Conservation (phyloP, 2,888 invertebrate genomes). For the Pammene fasciana region DNA sequence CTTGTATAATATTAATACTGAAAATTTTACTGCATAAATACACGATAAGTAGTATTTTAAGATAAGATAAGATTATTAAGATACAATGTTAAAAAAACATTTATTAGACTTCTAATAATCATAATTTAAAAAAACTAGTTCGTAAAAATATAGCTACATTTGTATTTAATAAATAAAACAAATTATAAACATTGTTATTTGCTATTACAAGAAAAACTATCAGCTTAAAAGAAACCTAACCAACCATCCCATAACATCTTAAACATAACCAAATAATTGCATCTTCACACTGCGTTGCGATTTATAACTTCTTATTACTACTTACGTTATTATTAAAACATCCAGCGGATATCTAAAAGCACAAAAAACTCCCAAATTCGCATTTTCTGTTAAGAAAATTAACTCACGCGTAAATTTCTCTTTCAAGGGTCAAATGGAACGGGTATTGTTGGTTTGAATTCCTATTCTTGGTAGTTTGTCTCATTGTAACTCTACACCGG, state of each 20-base stretch:
- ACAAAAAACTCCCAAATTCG: slow-evolving; percentile 50
- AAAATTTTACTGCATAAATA: too few species aligned
- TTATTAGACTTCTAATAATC: too few species aligned
- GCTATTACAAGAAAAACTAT: slow-evolving; percentile 21
- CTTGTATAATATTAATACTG: too few species aligned
- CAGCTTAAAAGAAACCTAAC: slow-evolving; percentile 43
- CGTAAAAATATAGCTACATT: too few species aligned
- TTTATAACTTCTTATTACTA: slow-evolving; percentile 43
- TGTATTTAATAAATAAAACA: neutral
- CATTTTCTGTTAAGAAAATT: slow-evolving; percentile 58
- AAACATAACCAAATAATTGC: slow-evolving; percentile 57
- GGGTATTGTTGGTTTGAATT: slow-evolving; percentile 59
- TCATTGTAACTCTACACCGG: slow-evolving; percentile 70
- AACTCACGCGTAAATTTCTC: slow-evolving; percentile 71
- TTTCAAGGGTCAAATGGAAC: slow-evolving; percentile 59
- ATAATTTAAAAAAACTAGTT: too few species aligned
- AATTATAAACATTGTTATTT: neutral
- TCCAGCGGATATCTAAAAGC: slow-evolving; percentile 38
- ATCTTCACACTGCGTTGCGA: slow-evolving; percentile 45
- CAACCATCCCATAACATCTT: slow-evolving; percentile 50
- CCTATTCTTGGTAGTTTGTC: slow-evolving; percentile 59
- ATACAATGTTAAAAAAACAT: too few species aligned
- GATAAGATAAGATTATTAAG: too few species aligned
- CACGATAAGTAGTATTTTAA: too few species aligned
- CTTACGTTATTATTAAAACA: slow-evolving; percentile 43